These are phyloP conservation scores for Drosophila lowei DNA, from an alignment of 1,140 invertebrate genomes.

Conservation along the genomic window DNA sequence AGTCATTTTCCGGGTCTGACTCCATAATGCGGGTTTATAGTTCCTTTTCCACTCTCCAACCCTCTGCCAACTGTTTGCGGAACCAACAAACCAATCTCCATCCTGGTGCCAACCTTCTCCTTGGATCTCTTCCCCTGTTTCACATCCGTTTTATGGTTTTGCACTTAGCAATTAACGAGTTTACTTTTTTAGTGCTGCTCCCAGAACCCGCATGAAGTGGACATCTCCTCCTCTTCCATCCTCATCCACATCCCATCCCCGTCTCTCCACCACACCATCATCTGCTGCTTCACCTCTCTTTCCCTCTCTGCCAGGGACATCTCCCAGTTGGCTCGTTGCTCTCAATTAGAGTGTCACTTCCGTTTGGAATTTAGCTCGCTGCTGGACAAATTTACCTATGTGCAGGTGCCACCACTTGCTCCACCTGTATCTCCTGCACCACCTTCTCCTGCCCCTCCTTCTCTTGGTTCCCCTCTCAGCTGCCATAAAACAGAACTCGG, in stretches of 20 bases:
- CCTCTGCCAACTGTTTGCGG: constrained; percentile 7
- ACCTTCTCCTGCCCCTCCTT: too few species aligned
- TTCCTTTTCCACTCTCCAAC: background rate
- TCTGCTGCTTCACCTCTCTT: background rate
- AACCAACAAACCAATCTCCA: background rate
- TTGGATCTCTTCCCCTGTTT: background rate
- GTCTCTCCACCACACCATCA: too few species aligned
- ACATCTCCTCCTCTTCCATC: constrained; percentile 18
- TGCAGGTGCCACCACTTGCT: constrained; percentile 25
- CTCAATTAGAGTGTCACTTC: constrained; percentile 65
- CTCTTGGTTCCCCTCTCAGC: background rate
- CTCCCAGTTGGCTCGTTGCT: constrained; percentile 62
- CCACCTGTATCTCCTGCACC: background rate
- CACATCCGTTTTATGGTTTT: constrained; percentile 63
- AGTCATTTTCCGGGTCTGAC: too few species aligned
- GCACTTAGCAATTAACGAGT: constrained; percentile 74
- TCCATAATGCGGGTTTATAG: too few species aligned
- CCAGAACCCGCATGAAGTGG: constrained; percentile 54
- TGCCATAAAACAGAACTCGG: constrained; percentile 55
- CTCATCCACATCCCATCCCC: background rate
- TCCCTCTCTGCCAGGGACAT: constrained; percentile 30
- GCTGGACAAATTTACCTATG: constrained; percentile 70
- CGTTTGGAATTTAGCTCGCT: constrained; percentile 51
- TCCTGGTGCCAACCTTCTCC: background rate
- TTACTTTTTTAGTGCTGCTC: constrained; percentile 60